Evolutionary conservation across 2,888 invertebrate species (phyloP).

Genomic region (Anaspis maculata): DNA sequence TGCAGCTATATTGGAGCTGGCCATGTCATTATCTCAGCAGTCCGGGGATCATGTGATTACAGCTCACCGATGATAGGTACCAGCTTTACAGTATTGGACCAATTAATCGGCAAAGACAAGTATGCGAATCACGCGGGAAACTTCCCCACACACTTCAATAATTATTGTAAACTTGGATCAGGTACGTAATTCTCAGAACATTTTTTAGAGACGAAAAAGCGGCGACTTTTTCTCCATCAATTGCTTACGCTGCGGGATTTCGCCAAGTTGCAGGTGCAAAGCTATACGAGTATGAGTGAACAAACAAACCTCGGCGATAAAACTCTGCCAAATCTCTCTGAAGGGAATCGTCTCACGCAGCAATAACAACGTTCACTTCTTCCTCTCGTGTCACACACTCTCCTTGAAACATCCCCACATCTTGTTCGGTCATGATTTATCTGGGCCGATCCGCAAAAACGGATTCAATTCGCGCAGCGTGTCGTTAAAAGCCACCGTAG

Average conservation of each 20-base stretch:
- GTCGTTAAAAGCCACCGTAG: not conserved
- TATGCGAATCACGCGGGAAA: not conserved
- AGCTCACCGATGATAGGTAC: conserved; percentile 32
- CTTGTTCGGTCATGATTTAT: not conserved
- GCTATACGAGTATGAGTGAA: too few species aligned
- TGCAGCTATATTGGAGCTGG: conserved; percentile 32
- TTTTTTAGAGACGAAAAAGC: conserved; percentile 19
- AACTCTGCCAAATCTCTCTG: conserved; percentile 26
- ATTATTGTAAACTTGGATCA: conserved; percentile 15
- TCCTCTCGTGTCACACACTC: not conserved
- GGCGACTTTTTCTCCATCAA: too few species aligned
- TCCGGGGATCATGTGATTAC: conserved; percentile 32
- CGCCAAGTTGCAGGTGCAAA: too few species aligned
- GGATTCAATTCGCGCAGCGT: not conserved
- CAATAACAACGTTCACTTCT: not conserved
- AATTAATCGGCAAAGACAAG: conserved; percentile 30
- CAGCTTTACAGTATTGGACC: conserved; percentile 28
- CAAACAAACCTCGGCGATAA: too few species aligned
- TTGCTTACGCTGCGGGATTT: too few species aligned
- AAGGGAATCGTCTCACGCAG: conserved; percentile 17
- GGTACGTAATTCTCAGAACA: conserved; percentile 16
- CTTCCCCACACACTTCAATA: conserved; percentile 6
- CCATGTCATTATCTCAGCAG: conserved; percentile 32
- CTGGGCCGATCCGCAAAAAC: conserved; percentile 1
- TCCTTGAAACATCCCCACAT: too few species aligned